Evolutionary conservation across 2,113 vertebrate species (phyloP), one percentile per base, ranked within the genome.

Genomic region (Brachyistius frenatus): DNA sequence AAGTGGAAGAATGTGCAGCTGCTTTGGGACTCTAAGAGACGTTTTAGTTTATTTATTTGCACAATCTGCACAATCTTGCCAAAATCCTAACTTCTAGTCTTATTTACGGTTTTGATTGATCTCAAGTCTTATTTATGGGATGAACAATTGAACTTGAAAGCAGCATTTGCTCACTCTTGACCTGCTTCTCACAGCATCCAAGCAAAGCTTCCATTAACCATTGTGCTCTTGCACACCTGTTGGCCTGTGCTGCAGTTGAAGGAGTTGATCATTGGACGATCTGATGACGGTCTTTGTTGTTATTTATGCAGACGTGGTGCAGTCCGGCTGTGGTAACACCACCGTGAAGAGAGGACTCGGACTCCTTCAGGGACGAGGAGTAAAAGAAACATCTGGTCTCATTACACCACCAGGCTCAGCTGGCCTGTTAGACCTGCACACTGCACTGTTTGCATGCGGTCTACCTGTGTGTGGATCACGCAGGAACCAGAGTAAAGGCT

Each of bases 401-500:
- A 60, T 39, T 2, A 2, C 44, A 33, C 47, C 44, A 3, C 16
- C 36, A 9, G 7, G 56, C 64, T 53, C 74, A n/a, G 64, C 71
- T 23, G 81, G 54, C 62, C 79, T 61, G 58, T 16, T 41, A 66
- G 76, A 81, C 77, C 84, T 8, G 5, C 65, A 35, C 39, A 1
- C 44, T 5, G 52, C 16, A 14, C 54, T 9, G 14, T 10, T 33
- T 55, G 8, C 60, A 23, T 53, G 60, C 14, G 2, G 36, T 55
- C 46, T 35, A 78, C 78, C 78, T 85, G 75, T 33, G 8, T 31
- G 35, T 49, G 47, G n/a, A 57, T 33, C 36, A 41, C 8, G 41
- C 41, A 7, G 47, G 47, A 55, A 57, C 66, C 33, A 15, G 37
- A 62, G 81, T 78, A 85, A 73, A 75, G 86, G 78, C 73, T 87